Conservation (phyloP, 2,113 vertebrate genomes). For the Pelusios castaneus region DNA sequence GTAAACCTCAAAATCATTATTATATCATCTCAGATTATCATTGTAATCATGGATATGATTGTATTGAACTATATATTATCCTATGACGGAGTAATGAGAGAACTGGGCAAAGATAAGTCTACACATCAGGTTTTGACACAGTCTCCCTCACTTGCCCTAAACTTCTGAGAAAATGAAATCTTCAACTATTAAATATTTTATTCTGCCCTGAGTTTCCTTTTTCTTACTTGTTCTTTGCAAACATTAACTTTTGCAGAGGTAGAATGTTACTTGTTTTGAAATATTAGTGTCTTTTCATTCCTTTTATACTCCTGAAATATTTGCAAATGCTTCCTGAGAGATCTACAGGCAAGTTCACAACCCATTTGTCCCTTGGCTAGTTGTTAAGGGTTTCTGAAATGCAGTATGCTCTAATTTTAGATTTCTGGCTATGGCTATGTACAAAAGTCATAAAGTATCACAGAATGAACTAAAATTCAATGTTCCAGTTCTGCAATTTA, state of each 20-base stretch:
- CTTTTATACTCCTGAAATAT: slow-evolving; percentile 35
- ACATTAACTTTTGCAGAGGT: background rate
- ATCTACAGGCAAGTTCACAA: slow-evolving; percentile 21
- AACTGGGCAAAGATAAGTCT: background rate
- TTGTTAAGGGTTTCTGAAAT: slow-evolving; percentile 45
- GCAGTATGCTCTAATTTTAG: slow-evolving; percentile 48
- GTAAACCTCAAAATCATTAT: background rate
- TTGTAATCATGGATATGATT: background rate
- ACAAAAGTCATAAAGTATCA: slow-evolving; percentile 36
- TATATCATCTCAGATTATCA: background rate
- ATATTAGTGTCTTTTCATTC: slow-evolving; percentile 16
- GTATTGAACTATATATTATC: background rate
- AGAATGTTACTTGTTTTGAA: background rate
- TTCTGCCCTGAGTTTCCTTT: background rate
- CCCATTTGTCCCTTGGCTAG: slow-evolving; percentile 1
- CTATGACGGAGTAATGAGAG: background rate
- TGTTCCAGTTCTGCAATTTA: slow-evolving; percentile 21
- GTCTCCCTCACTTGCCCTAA: background rate
- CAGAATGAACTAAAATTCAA: slow-evolving; percentile 40
- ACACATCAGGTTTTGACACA: background rate
- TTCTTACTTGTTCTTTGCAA: slow-evolving; percentile 4
- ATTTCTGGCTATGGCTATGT: background rate
- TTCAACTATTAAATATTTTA: background rate
- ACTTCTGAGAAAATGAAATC: background rate
- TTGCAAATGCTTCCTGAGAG: slow-evolving; percentile 41